Percentiles rank a stretch among this genome's conserved stretches.
These are phyloP conservation scores for Tragelaphus buxtoni DNA, from an alignment of 2,113 vertebrate genomes.

Conservation along the genomic window DNA sequence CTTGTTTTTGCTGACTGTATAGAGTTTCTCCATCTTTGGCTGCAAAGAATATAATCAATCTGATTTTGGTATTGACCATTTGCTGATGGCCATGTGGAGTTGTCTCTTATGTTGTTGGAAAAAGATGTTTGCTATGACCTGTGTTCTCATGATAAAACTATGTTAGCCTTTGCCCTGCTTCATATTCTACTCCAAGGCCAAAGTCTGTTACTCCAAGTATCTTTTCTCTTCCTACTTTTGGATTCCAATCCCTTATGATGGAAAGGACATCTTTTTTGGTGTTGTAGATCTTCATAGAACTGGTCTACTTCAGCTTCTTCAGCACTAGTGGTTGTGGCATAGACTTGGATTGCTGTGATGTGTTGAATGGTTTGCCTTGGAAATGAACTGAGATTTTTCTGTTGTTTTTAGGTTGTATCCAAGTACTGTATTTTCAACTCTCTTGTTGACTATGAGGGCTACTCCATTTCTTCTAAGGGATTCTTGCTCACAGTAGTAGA, in stretches of 20 bases:
- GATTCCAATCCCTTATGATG: neutral
- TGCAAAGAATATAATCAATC: neutral
- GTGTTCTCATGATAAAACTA: neutral
- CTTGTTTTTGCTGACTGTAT: neutral
- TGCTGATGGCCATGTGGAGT: neutral
- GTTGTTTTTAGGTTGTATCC: neutral
- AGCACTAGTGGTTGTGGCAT: neutral
- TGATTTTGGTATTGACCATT: neutral
- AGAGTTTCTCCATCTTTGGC: neutral
- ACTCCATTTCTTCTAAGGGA: neutral
- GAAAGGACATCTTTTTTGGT: neutral
- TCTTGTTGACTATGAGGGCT: neutral
- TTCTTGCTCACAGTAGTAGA: neutral
- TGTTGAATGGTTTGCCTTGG: neutral
- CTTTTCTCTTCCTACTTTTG: neutral
- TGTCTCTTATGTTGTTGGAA: neutral
- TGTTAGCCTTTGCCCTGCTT: neutral
- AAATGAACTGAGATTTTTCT: neutral
- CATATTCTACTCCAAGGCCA: neutral
- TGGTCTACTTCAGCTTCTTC: neutral
- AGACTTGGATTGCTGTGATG: neutral
- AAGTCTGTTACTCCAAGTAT: neutral
- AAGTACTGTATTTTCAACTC: neutral
- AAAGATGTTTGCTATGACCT: neutral
- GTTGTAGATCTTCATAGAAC: neutral